phyloP scores from a whole-genome alignment of 2,113 vertebrate species.

The Phylloscopus whistleri region DNA sequence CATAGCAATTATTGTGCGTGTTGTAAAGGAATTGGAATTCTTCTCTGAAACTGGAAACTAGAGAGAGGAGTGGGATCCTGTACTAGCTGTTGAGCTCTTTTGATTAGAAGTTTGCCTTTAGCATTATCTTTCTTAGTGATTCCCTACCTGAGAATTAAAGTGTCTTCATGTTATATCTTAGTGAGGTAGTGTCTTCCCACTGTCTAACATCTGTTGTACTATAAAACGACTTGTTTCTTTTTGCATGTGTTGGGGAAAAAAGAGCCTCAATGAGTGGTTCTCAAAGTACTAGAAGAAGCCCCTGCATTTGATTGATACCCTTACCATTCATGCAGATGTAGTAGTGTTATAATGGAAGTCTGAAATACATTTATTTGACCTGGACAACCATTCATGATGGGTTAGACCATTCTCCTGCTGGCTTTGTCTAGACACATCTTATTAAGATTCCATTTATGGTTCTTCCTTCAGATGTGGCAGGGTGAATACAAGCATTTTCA shows the following conservation, averaged over 20 bases:
- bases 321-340: not conserved
- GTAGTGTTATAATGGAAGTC: not conserved
- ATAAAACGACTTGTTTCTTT: not conserved
- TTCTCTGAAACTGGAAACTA: not conserved
- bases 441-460: not conserved
- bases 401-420: not conserved
- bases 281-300: not conserved
- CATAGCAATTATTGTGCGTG: not conserved
- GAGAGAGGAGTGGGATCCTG: not conserved
- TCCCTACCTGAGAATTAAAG: not conserved
- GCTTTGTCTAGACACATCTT: not conserved
- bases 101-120: not conserved
- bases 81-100: not conserved
- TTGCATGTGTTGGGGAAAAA: rapidly evolving
- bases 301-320: not conserved
- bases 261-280: not conserved
- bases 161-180: not conserved
- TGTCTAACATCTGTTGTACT: not conserved
- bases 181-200: not conserved
- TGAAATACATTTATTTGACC: not conserved
- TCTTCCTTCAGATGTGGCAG: not conserved
- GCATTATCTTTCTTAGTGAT: not conserved
- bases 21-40: not conserved
- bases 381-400: not conserved
- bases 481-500: not conserved